Evolutionary conservation across 1,140 invertebrate genomes (phyloP).

Genomic region (Apolygus lucorum): DNA sequence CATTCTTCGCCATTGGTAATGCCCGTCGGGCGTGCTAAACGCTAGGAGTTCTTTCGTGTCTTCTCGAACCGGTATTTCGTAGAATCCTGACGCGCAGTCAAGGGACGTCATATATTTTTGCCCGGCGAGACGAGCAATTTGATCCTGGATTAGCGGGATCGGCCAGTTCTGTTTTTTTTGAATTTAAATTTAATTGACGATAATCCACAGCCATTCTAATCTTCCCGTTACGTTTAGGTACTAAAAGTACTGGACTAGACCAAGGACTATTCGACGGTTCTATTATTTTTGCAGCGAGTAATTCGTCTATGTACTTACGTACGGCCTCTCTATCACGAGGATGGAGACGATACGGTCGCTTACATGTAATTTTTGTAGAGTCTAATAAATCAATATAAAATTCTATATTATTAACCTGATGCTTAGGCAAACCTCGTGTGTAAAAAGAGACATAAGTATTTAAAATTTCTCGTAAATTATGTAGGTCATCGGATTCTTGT

Average conservation of each 20-base stretch:
- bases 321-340: background rate
- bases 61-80: conserved; percentile 40
- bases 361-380: conserved; percentile 15
- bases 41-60: conserved; percentile 40
- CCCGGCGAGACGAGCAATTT: conserved; percentile 32
- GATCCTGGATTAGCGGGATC: conserved; percentile 27
- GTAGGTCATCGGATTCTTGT: too few relatives aligned
- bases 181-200: background rate
- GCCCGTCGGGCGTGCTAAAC: conserved; percentile 30
- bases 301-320: background rate
- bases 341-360: conserved; percentile 22
- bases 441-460: too few relatives aligned
- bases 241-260: background rate
- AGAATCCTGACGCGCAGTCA: conserved; percentile 35
- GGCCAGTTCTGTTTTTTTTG: conserved; percentile 24
- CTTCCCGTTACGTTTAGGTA: background rate
- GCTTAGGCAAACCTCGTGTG: too few relatives aligned
- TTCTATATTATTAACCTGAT: too few relatives aligned
- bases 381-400: conserved; percentile 21
- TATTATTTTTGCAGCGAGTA: background rate
- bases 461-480: too few relatives aligned
- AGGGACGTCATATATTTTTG: conserved; percentile 36
- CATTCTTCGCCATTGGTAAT: too few relatives aligned
- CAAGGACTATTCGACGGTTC: background rate
- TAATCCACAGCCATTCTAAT: background rate